Base-by-base conservation (phyloP, 2,888 invertebrate species). In the Spisula solida region DNA sequence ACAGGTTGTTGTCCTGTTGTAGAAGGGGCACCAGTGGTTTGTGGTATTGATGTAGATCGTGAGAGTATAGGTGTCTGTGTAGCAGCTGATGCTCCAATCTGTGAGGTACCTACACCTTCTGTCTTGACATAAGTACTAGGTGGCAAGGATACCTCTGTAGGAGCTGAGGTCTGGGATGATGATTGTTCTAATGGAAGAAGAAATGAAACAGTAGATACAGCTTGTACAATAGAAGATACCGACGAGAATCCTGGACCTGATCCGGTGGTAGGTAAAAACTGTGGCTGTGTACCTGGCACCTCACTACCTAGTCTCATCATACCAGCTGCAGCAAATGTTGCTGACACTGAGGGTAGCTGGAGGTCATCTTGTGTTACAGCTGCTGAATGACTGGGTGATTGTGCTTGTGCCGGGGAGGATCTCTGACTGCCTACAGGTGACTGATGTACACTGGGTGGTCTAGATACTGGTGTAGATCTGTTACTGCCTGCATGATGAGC, bases 241-340 rank as follows among this genome's bases (percentile, higher is more conserved):
- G 92, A 91, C 18, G 92, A 92, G 47, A 91, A 91, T 18, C 90
- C 90, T 41, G 88, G 82, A 60, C 86, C 84, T 10, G 88, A 51
- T 20, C 75, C n/a, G 6, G 70, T 25, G 56, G 86, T 48, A 20
- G 83, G 84, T 47, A 79, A 82, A 55, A 66, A 81, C 48, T 85
- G 88, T 48, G 85, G 87, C 16, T 87, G 82, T 55, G 85, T 79
- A 8, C 75, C 88, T 25, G 84, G 47, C 48, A 81, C 85, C 70
- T 87, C 91, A 75, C 16, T 66, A 29, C 88, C 89, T 70, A 90
- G 86, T 89, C 91, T 85, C 85, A 87, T 89, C 89, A 90, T 91
- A 41, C 93, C 92, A 18, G 90, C 93, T 16, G 93, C 91, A 56
- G 93, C 91, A 90, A 92, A 92, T 14, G 92, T 88, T 29, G 90